These are phyloP conservation scores for Apamea sordens DNA, from an alignment of 2,888 invertebrate species.

Conservation along the genomic window DNA sequence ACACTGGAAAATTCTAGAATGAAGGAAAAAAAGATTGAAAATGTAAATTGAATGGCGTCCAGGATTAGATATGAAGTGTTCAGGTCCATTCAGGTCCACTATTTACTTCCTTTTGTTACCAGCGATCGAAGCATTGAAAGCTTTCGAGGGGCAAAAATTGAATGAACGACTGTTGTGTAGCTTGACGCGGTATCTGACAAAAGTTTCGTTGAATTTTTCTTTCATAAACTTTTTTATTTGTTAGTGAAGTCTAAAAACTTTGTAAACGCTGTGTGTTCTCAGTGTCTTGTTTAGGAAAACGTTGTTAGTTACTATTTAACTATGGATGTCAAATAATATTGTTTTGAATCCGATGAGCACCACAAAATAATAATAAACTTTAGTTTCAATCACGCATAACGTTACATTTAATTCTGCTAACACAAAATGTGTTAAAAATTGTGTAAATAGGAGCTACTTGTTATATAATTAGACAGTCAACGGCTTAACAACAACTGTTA, in stretches of 20 bases:
- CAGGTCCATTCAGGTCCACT: conserved; percentile 35
- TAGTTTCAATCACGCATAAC: not conserved
- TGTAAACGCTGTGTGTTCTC: not conserved
- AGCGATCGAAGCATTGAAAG: conserved; percentile 50
- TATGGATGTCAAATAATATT: not conserved
- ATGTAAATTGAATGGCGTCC: conserved; percentile 36
- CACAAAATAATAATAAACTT: not conserved
- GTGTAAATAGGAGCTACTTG: not conserved
- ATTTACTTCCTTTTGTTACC: conserved; percentile 57
- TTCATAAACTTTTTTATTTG: not conserved
- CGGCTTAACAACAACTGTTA: not conserved
- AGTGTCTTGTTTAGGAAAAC: conserved; percentile 6
- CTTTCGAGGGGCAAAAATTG: conserved; percentile 58
- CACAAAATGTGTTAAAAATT: not conserved
- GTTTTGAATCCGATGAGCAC: not conserved
- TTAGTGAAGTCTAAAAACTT: not conserved
- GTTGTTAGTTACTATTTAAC: not conserved
- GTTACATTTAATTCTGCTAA: not conserved
- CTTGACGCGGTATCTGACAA: conserved; percentile 45
- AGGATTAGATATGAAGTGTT: conserved; percentile 51
- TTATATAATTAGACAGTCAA: not conserved
- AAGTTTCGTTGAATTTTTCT: conserved; percentile 7
- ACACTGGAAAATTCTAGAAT: not conserved
- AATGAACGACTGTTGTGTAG: conserved; percentile 45
- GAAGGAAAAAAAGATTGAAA: conserved; percentile 16